These are phyloP conservation scores for Zoanthus gigantus DNA, from an alignment of 92 coral and sea anemone species.

Conservation along the genomic window DNA sequence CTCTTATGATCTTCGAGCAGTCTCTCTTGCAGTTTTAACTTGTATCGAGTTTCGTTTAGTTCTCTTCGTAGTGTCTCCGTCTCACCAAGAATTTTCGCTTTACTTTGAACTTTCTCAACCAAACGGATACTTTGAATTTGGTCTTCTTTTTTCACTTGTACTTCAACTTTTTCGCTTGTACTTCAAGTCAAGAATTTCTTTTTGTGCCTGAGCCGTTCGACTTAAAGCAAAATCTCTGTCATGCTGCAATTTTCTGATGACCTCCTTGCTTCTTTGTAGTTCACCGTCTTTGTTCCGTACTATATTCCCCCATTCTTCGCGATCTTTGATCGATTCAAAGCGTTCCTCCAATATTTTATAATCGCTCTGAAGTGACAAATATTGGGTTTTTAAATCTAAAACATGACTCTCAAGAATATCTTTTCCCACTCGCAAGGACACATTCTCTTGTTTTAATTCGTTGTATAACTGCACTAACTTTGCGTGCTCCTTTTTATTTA, in stretches of 20 bases:
- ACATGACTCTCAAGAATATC: constrained; percentile 43
- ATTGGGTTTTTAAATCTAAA: constrained; percentile 41
- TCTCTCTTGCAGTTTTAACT: constrained; percentile 68
- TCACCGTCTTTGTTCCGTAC: constrained; percentile 83
- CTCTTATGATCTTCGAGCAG: constrained; percentile 63
- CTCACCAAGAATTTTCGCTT: constrained; percentile 84
- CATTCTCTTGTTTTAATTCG: constrained; percentile 49
- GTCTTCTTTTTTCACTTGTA: constrained; percentile 68
- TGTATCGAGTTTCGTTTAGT: constrained; percentile 74
- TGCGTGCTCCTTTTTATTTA: constrained; percentile 52
- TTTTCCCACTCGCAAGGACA: constrained; percentile 37
- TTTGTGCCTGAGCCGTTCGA: constrained; percentile 71
- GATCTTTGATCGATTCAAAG: constrained; percentile 59
- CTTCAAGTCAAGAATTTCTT: constrained; percentile 75
- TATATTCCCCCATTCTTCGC: constrained; percentile 82
- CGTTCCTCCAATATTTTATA: constrained; percentile 61
- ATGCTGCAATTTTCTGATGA: constrained; percentile 74
- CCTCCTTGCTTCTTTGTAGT: constrained; percentile 70
- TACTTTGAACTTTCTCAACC: constrained; percentile 83
- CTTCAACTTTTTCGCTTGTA: constrained; percentile 77
- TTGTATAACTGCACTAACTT: constrained; percentile 45
- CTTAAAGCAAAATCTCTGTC: constrained; percentile 85
- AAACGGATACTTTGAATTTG: constrained; percentile 71
- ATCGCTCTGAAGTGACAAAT: constrained; percentile 50
- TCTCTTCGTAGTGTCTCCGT: constrained; percentile 89